phyloP scores from a whole-genome alignment of 23 tunicate species.

The Styela clava region DNA sequence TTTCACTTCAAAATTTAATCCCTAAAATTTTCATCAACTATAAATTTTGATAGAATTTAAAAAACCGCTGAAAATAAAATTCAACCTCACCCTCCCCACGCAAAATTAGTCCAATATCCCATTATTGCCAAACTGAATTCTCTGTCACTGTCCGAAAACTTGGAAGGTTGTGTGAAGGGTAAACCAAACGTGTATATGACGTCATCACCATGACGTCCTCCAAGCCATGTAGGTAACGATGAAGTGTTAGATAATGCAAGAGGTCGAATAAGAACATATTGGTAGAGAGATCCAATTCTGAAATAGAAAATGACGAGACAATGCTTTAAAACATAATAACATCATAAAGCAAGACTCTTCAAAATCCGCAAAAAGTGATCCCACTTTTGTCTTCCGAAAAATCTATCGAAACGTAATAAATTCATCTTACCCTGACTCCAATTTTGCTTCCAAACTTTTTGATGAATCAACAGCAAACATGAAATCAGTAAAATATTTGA shows the following conservation, averaged over 20 bases:
- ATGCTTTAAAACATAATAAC: too few species aligned
- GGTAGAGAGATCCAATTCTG: background rate
- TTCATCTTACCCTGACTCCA: background rate
- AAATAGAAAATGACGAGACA: background rate
- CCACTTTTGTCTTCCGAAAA: too few species aligned
- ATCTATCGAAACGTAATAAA: too few species aligned
- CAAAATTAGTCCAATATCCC: slow-evolving; percentile 36
- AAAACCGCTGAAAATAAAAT: too few species aligned
- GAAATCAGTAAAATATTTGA: background rate
- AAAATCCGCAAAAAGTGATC: too few species aligned
- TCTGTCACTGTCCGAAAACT: background rate
- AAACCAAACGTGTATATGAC: background rate
- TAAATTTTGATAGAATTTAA: too few species aligned
- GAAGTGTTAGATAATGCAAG: background rate
- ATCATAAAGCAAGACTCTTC: too few species aligned
- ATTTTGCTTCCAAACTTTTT: background rate
- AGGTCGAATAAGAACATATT: slow-evolving; percentile 18
- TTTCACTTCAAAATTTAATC: too few species aligned
- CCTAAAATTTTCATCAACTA: too few species aligned
- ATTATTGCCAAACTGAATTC: slow-evolving; percentile 1
- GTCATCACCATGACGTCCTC: slow-evolving; percentile 14
- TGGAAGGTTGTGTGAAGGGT: background rate
- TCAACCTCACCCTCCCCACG: slow-evolving; percentile 33
- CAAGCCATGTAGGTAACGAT: background rate
- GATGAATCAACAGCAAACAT: slow-evolving; percentile 27